Evolutionary conservation across 2,888 invertebrate species (phyloP).

Genomic region (Elmis aenea): DNA sequence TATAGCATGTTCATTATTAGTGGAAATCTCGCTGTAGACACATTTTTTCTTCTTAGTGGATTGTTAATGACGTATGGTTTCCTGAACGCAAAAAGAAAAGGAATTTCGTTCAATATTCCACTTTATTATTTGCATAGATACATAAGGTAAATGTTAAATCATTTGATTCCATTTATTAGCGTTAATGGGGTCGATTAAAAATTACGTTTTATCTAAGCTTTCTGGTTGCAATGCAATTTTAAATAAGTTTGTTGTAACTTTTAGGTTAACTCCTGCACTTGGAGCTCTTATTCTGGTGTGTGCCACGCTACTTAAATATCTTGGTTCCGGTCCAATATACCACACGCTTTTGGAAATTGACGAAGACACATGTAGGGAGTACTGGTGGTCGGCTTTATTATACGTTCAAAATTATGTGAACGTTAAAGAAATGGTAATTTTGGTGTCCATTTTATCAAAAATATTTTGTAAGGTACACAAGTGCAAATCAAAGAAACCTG

Average conservation of each 20-base stretch:
- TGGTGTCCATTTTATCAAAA: no score
- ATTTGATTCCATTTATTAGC: no score
- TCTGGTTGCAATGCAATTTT: no score
- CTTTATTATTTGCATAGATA: conserved; percentile 21
- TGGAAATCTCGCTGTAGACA: conserved; percentile 39
- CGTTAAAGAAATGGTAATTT: conserved; percentile 11
- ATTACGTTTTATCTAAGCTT: no score
- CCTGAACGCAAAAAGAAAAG: conserved; percentile 32
- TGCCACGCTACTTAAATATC: conserved; percentile 23
- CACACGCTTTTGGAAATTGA: not conserved
- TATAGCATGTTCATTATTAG: conserved; percentile 32
- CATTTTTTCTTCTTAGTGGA: conserved; percentile 41
- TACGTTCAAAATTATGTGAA: conserved; percentile 51
- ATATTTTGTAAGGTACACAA: no score
- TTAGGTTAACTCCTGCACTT: conserved; percentile 27
- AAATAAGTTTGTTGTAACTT: no score
- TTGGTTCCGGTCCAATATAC: conserved; percentile 35
- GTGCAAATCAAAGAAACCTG: no score
- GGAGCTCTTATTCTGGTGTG: conserved; percentile 38
- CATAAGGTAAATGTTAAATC: conserved; percentile 17
- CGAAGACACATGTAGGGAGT: conserved; percentile 39
- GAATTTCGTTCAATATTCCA: conserved; percentile 32
- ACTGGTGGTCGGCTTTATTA: conserved; percentile 51
- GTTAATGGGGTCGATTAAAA: no score
- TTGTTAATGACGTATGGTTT: conserved; percentile 36